Evolutionary conservation across 64 coral and sea anemone genomes (phyloP).

Genomic region (Dendronephthya gigantea): DNA sequence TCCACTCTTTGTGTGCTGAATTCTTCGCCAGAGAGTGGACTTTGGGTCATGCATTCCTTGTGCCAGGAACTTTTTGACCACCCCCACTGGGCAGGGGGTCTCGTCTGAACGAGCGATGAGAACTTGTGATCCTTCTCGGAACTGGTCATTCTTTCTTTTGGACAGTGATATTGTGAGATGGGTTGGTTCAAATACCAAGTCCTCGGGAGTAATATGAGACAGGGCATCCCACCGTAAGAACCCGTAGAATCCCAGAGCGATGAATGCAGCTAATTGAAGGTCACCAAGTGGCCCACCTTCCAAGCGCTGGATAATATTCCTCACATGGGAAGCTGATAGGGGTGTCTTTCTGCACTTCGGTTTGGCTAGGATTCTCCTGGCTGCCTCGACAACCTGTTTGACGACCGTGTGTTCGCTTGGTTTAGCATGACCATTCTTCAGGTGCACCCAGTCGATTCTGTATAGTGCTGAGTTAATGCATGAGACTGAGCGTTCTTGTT

Average conservation of each 20-base stretch:
- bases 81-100: background rate
- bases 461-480: background rate
- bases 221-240: constrained; percentile 10
- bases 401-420: background rate
- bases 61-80: background rate
- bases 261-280: background rate
- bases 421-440: background rate
- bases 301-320: background rate
- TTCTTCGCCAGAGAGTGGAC: background rate
- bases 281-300: constrained; percentile 4
- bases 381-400: background rate
- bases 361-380: constrained; percentile 1
- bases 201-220: background rate
- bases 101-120: background rate
- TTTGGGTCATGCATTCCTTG: background rate
- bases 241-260: background rate
- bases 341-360: constrained; percentile 9
- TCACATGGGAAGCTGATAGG: background rate
- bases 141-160: background rate
- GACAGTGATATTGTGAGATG: background rate
- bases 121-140: background rate
- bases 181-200: background rate
- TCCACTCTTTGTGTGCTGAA: background rate
- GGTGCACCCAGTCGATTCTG: background rate
- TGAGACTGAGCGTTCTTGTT: background rate